Evolutionary conservation across 2,113 vertebrate genomes (phyloP).

Genomic region (Orthonyx spaldingii): DNA sequence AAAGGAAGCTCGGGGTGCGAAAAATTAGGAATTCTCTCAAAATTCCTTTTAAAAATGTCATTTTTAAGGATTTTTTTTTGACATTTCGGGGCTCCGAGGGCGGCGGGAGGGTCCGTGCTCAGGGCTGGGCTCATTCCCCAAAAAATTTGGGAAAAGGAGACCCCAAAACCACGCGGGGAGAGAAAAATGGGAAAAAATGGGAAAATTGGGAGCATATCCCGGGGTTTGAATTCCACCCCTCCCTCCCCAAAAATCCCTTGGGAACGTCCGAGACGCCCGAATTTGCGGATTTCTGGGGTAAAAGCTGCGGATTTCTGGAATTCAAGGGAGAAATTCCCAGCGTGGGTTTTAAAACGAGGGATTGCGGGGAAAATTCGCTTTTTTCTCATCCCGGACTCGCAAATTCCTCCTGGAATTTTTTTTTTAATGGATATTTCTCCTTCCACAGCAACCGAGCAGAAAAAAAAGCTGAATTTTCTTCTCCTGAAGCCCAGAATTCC

Average conservation of each 20-base stretch:
- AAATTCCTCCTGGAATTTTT: not conserved
- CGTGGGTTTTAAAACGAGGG: not conserved
- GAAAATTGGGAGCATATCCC: not conserved
- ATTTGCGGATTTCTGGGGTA: not conserved
- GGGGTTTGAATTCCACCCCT: not conserved
- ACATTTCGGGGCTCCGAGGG: not conserved
- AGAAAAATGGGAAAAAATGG: not conserved
- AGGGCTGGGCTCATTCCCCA: not conserved
- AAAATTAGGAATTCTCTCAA: not conserved
- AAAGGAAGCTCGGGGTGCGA: not conserved
- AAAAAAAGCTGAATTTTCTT: not conserved
- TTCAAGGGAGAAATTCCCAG: not conserved
- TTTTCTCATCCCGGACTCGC: not conserved
- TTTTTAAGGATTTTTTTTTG: not conserved
- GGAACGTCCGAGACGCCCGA: not conserved
- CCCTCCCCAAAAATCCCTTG: not conserved
- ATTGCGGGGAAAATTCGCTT: not conserved
- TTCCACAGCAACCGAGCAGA: not conserved
- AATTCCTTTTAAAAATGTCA: accelerated
- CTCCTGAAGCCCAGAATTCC: not conserved
- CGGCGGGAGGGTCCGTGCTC: not conserved
- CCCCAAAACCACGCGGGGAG: not conserved
- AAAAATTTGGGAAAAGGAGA: not conserved
- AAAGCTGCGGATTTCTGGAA: not conserved
- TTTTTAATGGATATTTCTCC: not conserved